Percentiles rank a stretch among this genome's conserved stretches.
These are phyloP conservation scores for Arbacia lixula DNA, from an alignment of 53 echinoderm and acorn worm species.

Conservation along the genomic window DNA sequence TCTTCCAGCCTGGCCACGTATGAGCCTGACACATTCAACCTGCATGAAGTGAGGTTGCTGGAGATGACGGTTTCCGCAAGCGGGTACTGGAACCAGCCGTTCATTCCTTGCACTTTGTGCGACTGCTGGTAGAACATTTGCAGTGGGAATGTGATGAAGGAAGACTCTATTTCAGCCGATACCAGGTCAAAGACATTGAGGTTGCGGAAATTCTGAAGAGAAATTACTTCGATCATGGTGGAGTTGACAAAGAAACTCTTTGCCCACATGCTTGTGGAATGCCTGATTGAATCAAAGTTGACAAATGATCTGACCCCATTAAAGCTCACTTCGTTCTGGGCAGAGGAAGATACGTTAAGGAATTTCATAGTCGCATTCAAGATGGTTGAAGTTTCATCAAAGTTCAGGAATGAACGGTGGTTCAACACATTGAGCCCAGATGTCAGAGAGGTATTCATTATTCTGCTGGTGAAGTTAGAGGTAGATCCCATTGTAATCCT, in stretches of 20 bases:
- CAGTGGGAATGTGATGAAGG: constrained; percentile 13
- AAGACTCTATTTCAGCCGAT: constrained; percentile 15
- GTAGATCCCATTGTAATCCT: constrained; percentile 12
- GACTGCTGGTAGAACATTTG: constrained; percentile 29
- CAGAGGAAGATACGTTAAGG: constrained; percentile 26
- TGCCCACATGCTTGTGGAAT: neutral
- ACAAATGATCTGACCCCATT: constrained; percentile 27
- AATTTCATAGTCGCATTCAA: constrained; percentile 40
- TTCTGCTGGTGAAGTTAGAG: constrained; percentile 38
- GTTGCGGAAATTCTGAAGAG: constrained; percentile 34
- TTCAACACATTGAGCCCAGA: constrained; percentile 57
- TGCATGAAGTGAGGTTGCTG: constrained; percentile 13
- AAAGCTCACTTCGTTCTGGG: constrained; percentile 25
- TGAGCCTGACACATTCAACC: constrained; percentile 23
- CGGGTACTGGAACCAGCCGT: constrained; percentile 48
- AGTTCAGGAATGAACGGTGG: constrained; percentile 56
- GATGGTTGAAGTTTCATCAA: constrained; percentile 63
- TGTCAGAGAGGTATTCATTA: constrained; percentile 62
- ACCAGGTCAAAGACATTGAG: constrained; percentile 41
- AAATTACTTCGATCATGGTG: constrained; percentile 22
- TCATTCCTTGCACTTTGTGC: constrained; percentile 37
- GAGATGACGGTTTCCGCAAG: constrained; percentile 39
- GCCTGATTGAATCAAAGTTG: constrained; percentile 34
- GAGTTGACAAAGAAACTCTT: constrained; percentile 16
- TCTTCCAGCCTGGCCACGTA: constrained; percentile 15